phyloP scores from a whole-genome alignment of 2,888 invertebrate species.

The Orchestes rusci region DNA sequence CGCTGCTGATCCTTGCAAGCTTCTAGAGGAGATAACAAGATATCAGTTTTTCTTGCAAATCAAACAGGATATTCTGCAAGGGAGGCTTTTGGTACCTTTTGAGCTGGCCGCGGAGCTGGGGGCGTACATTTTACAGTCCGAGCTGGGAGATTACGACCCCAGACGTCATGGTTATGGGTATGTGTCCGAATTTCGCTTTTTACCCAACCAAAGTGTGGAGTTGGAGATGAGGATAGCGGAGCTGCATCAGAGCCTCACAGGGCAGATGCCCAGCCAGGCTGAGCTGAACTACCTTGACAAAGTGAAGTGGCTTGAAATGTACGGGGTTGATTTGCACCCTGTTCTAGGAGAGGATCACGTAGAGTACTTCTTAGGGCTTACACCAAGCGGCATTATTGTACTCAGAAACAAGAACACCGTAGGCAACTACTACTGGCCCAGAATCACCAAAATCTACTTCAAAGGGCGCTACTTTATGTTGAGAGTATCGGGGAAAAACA shows the following conservation, averaged over 20 bases:
- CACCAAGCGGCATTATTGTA: conserved; percentile 92
- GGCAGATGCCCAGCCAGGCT: conserved; percentile 84
- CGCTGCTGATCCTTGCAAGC: conserved; percentile 92
- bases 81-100: conserved; percentile 82
- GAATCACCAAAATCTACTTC: conserved; percentile 93
- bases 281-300: conserved; percentile 94
- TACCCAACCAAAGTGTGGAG: conserved; percentile 87
- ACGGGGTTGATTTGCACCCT: conserved; percentile 94
- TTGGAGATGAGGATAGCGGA: conserved; percentile 82
- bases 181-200: conserved; percentile 88
- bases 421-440: conserved; percentile 97
- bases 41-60: conserved; percentile 97
- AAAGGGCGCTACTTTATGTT: conserved; percentile 96
- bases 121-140: conserved; percentile 90
- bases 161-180: conserved; percentile 83
- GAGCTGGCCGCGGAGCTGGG: conserved; percentile 89
- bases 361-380: conserved; percentile 87
- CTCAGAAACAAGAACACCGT: conserved; percentile 93
- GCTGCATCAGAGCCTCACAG: conserved; percentile 83
- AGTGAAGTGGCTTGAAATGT: conserved; percentile 98
- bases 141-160: conserved; percentile 90
- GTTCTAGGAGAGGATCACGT: conserved; percentile 94
- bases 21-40: conserved; percentile 94
- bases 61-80: conserved; percentile 93
- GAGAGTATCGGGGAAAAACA: conserved; percentile 91